Evolutionary conservation across 2,113 vertebrate species (phyloP).

Genomic region (Caretta caretta): DNA sequence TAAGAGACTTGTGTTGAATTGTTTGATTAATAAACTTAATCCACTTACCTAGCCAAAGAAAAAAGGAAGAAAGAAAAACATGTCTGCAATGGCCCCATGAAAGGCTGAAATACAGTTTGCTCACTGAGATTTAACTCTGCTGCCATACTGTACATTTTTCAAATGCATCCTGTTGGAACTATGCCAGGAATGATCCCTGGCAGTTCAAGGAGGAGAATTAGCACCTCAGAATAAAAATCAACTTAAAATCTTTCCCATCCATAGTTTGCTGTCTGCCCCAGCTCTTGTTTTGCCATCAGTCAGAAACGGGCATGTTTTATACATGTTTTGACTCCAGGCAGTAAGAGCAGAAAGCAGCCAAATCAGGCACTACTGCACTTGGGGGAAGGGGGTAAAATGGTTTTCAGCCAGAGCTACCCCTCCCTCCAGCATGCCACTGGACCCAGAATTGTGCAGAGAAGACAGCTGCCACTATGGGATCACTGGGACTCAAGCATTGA

Average conservation of each 20-base stretch:
- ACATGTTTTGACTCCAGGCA: background rate
- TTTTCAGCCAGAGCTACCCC: background rate
- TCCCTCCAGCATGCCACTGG: background rate
- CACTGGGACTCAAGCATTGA: background rate
- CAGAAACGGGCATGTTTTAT: background rate
- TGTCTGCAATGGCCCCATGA: background rate
- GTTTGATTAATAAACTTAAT: conserved; percentile 1
- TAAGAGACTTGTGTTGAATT: background rate
- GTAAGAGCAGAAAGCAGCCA: background rate
- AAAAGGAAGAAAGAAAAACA: conserved; percentile 8
- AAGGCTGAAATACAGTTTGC: background rate
- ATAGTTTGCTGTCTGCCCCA: background rate
- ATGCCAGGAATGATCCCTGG: background rate
- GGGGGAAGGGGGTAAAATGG: background rate
- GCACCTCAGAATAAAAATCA: background rate
- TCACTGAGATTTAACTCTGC: background rate
- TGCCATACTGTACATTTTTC: conserved; percentile 23
- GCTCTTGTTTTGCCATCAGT: background rate
- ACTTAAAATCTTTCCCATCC: background rate
- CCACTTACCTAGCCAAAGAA: conserved; percentile 7
- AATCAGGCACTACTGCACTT: background rate
- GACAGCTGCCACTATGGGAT: background rate
- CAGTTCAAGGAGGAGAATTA: background rate
- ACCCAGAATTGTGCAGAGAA: background rate
- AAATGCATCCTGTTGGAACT: background rate